Conservation (phyloP, 2,113 vertebrate genomes). For the Crypturellus undulatus region DNA sequence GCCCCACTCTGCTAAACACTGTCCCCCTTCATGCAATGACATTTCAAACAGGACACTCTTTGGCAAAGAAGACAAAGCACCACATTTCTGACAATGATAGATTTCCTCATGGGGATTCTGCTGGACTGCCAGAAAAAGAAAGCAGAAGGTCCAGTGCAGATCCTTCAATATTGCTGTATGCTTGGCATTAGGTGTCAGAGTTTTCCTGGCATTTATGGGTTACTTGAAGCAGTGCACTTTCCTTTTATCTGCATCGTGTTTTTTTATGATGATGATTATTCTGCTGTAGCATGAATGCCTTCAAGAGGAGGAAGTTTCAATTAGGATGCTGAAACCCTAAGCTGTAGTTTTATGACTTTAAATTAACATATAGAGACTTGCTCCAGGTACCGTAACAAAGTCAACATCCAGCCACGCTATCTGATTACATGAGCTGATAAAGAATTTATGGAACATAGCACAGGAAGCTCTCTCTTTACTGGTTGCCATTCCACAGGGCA, state of each 20-base stretch:
- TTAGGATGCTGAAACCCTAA: slow-evolving; percentile 59
- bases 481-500: not conserved
- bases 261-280: slow-evolving; percentile 16
- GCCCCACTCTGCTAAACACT: not conserved
- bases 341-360: slow-evolving; percentile 71
- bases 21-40: not conserved
- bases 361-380: slow-evolving; percentile 58
- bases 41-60: not conserved
- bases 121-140: not conserved
- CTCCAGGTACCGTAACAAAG: slow-evolving; percentile 69
- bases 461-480: slow-evolving; percentile 27
- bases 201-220: not conserved
- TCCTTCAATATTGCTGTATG: rapidly evolving
- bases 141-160: not conserved
- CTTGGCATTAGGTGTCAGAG: not conserved
- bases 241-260: slow-evolving; percentile 27
- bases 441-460: slow-evolving; percentile 21
- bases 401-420: slow-evolving; percentile 63
- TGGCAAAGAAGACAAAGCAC: not conserved
- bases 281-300: slow-evolving; percentile 21
- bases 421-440: slow-evolving; percentile 68
- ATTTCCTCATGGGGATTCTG: not conserved
- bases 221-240: slow-evolving; percentile 10
- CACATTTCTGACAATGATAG: not conserved
- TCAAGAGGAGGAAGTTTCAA: slow-evolving; percentile 67